Conservation (phyloP, 2,888 invertebrate genomes). For the Megamerina dolium region DNA sequence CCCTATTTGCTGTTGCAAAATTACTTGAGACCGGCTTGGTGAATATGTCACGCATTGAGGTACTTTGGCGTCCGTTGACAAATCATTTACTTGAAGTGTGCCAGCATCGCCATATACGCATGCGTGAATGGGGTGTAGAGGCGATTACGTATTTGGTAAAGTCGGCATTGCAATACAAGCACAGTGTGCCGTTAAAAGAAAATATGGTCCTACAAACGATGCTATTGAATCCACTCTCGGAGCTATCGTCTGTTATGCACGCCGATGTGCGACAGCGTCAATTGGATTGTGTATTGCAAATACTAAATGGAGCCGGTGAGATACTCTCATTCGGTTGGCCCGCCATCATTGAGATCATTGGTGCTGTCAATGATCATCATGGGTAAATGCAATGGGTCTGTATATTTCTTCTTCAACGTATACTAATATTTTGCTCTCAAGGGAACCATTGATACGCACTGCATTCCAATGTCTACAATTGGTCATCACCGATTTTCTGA, state of each 20-base stretch:
- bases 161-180: slow-evolving; percentile 82
- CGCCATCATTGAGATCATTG: slow-evolving; percentile 85
- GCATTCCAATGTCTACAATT: slow-evolving; percentile 95
- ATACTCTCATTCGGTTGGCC: slow-evolving; percentile 93
- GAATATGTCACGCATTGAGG: slow-evolving; percentile 87
- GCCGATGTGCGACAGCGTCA: slow-evolving; percentile 92
- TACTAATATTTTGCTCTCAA: too few species aligned
- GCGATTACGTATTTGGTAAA: slow-evolving; percentile 91
- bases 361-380: slow-evolving; percentile 90
- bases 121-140: slow-evolving; percentile 98
- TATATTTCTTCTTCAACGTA: too few species aligned
- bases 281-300: slow-evolving; percentile 86
- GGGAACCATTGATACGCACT: slow-evolving; percentile 83
- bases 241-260: slow-evolving; percentile 82
- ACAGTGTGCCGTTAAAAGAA: slow-evolving; percentile 73
- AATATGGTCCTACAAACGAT: slow-evolving; percentile 84
- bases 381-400: slow-evolving; percentile 55
- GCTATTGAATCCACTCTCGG: slow-evolving; percentile 82
- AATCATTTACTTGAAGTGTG: slow-evolving; percentile 95
- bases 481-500: slow-evolving; percentile 90
- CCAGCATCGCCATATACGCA: slow-evolving; percentile 88
- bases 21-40: slow-evolving; percentile 95
- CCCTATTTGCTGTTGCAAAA: slow-evolving; percentile 94
- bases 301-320: slow-evolving; percentile 90
- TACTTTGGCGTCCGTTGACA: slow-evolving; percentile 91